A percentile compares a stretch with the other conserved stretches of the same genome.
phyloP scores from a whole-genome alignment of 30 jellyfish, hydroid and myxozoan genomes.

The Pelagia noctiluca region DNA sequence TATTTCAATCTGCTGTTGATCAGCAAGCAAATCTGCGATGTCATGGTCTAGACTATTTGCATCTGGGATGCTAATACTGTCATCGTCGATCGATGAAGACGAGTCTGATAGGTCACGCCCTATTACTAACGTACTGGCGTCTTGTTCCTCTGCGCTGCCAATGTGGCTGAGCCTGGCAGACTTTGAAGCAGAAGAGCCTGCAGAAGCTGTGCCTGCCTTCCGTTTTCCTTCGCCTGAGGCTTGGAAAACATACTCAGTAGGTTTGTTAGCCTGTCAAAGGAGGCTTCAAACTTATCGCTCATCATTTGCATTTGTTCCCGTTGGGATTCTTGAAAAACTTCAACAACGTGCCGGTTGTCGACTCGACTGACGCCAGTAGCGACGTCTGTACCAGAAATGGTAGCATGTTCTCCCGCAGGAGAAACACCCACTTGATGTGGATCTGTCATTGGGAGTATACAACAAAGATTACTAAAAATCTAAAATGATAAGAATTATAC shows the following conservation, averaged over 20 bases:
- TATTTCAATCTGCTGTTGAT: background rate
- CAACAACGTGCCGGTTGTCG: too few species aligned
- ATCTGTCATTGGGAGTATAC: too few species aligned
- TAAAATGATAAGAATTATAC: too few species aligned
- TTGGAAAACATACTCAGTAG: background rate
- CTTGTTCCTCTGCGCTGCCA: background rate
- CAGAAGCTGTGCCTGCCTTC: background rate
- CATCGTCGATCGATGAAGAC: background rate
- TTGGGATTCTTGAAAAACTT: background rate
- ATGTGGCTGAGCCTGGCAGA: background rate
- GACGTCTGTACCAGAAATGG: too few species aligned
- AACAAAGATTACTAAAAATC: too few species aligned
- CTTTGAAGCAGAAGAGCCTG: background rate
- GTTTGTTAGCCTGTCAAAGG: background rate
- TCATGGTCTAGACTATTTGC: background rate
- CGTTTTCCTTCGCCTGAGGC: background rate
- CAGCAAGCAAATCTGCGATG: background rate
- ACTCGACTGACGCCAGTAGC: too few species aligned
- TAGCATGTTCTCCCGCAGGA: too few species aligned
- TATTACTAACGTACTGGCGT: background rate
- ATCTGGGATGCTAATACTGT: background rate
- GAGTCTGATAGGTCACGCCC: background rate
- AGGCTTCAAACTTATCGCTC: background rate
- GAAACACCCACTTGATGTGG: too few species aligned
- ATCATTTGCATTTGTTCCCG: background rate